Evolutionary conservation across 2,797 vertebrate genomes (phyloP).

Genomic region (Numenius phaeopus): DNA sequence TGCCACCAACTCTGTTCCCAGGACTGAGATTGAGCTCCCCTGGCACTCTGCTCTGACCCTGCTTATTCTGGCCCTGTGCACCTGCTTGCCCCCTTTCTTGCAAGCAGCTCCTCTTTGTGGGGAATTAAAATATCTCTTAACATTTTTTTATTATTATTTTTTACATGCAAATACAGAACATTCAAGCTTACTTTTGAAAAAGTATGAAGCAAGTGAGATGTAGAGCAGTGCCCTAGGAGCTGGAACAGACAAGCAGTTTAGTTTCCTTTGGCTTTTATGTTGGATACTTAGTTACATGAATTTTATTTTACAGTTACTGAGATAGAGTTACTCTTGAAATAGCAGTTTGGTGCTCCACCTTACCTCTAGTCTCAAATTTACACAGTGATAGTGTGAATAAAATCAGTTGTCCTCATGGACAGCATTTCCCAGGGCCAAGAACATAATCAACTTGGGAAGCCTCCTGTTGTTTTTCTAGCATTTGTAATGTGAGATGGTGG

Average conservation of each 20-base stretch:
- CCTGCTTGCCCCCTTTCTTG: slow-evolving; percentile 3
- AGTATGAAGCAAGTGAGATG: neutral
- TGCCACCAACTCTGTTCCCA: neutral
- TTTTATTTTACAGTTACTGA: slow-evolving; percentile 6
- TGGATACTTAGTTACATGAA: neutral
- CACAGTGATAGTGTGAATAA: neutral
- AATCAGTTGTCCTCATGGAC: neutral
- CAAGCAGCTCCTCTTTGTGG: neutral
- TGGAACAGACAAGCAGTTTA: neutral
- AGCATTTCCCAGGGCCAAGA: neutral
- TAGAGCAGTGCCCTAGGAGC: neutral
- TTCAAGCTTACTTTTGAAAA: neutral
- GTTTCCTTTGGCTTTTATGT: neutral
- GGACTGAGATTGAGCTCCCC: neutral
- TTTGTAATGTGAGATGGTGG: neutral
- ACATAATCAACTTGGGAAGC: neutral
- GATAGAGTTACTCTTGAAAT: slow-evolving; percentile 6
- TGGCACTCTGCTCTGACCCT: neutral
- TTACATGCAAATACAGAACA: neutral
- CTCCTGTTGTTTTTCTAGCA: slow-evolving; percentile 23
- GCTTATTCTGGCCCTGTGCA: neutral
- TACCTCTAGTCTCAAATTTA: slow-evolving; percentile 23
- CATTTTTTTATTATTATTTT: neutral
- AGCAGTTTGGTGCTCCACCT: neutral
- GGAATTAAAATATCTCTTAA: neutral